Evolutionary conservation across 2,888 invertebrate genomes (phyloP), one percentile per base, ranked within the genome.

Genomic region (Leucophenga maculata): DNA sequence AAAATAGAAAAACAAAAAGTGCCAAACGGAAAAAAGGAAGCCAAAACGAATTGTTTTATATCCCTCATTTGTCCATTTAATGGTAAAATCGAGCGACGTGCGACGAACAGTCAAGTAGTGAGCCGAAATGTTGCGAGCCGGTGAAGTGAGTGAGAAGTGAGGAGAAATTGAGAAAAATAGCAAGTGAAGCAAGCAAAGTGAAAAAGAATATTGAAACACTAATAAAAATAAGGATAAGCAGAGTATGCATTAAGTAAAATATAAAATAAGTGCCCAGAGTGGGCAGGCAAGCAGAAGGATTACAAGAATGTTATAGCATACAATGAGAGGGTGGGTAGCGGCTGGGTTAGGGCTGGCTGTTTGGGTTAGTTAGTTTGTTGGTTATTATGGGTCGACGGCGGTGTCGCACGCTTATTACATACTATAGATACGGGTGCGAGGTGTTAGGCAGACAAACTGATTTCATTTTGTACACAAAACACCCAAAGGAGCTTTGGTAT

Each of bases 21-120:
- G 70, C 71, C 72, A 74, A 73, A 48, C 66, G 55, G 68, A 78
- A 74, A 75, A 81, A 78, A 79, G 83, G 77, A 79, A 86, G 79
- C 86, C 84, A 80, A 78, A 83, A 80, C 82, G 86, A 86, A 86
- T 86, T 85, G 86, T 86, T 86, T 86, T 86, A 86, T 86, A 85
- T 86, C 82, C 81, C 84, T 86, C 86, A 85, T 86, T 86, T 86
- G 86, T 86, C 82, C 84, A 79, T 83, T 86, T 86, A 86, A 86
- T 86, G 85, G 79, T 77, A 78, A 83, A 82, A 85, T 83, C 84
- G 84, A 83, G 84, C 80, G 64, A 59, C 46, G 46, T 46, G 20
- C 71, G 60, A 72, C 71, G 60, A 70, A 26, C 31, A 73, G 69
- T 60, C 67, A 54, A 65, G 68, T 67, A 62, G 64, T 44, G 60